Evolutionary conservation across 2,888 invertebrate species (phyloP), one percentile per base, ranked within the genome.

Genomic region (Agrilus biguttatus): DNA sequence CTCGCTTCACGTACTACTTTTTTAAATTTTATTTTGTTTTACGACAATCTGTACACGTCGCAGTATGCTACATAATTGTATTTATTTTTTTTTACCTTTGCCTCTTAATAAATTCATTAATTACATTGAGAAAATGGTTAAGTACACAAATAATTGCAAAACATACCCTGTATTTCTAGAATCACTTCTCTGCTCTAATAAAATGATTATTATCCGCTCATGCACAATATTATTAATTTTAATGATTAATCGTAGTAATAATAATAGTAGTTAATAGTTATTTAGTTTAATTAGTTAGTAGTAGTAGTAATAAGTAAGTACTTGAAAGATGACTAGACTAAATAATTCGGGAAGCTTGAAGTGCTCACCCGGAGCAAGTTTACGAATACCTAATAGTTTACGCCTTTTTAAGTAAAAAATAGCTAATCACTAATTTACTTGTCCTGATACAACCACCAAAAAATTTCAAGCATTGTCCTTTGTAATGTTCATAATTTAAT

Each of bases 131-230:
- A 28, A 28, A 28, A 28, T 28, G 28, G 28, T 28, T 28, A 28
- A 28, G 53, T 75, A 78, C 74, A 75, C 77, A 82, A 81, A 82
- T 81, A 84, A 83, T 83, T 83, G 83, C 83, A 83, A 85, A 83
- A 83, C 83, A 82, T 86, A 86, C 86, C 86, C 86, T 86, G 86
- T 86, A 84, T 84, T 28, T 85, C 85, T 84, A 83, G 75, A 79
- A 79, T 80, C 80, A 80, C 80, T 75, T 71, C 75, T 72, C 73
- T 72, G 74, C 74, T 74, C 73, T 60, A 53, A 54, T 46, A 54
- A 53, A 55, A 54, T 59, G 58, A 61, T 61, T 60, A 59, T 57
- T 58, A 60, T 60, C 58, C 58, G 60, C 60, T 61, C 59, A 55
- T 60, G 59, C 55, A 51, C 49, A 52, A 44, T 47, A 40, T 38